These are phyloP conservation scores for Brachionus rotundiformis DNA, from an alignment of 1,140 invertebrate species.

Conservation along the genomic window DNA sequence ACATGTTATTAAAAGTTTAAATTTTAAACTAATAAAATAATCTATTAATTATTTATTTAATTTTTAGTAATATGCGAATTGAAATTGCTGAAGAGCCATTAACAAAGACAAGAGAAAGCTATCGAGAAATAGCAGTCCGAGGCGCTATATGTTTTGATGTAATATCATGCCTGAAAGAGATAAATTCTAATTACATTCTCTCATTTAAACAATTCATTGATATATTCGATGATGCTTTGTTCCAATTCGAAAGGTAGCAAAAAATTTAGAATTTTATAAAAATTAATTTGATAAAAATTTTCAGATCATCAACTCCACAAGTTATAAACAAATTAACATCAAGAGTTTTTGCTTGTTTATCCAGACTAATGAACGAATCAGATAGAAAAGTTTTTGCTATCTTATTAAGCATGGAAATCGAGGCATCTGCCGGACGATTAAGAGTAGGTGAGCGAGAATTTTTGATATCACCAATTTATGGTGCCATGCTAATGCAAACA, in stretches of 20 bases:
- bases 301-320: constrained; percentile 30
- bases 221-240: constrained; percentile 59
- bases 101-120: constrained; percentile 58
- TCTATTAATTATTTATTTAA: neutral
- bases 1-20: neutral
- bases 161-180: constrained; percentile 60
- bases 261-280: neutral
- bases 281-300: neutral
- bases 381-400: constrained; percentile 45
- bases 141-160: constrained; percentile 63
- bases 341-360: neutral
- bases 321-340: constrained; percentile 42
- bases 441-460: constrained; percentile 60
- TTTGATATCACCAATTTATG: constrained; percentile 60
- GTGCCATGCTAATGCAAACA: constrained; percentile 53
- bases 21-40: too few relatives aligned
- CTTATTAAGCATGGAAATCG: constrained; percentile 55
- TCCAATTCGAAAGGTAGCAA: constrained; percentile 61
- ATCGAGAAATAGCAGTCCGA: constrained; percentile 58
- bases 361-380: constrained; percentile 27
- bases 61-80: constrained; percentile 19
- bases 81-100: constrained; percentile 55
- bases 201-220: constrained; percentile 59
- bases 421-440: constrained; percentile 55
- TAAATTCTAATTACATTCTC: constrained; percentile 60